Percentiles rank a stretch among this genome's conserved stretches.
phyloP scores from a whole-genome alignment of 2,113 vertebrate genomes.

The Genyomyrus donnyi region DNA sequence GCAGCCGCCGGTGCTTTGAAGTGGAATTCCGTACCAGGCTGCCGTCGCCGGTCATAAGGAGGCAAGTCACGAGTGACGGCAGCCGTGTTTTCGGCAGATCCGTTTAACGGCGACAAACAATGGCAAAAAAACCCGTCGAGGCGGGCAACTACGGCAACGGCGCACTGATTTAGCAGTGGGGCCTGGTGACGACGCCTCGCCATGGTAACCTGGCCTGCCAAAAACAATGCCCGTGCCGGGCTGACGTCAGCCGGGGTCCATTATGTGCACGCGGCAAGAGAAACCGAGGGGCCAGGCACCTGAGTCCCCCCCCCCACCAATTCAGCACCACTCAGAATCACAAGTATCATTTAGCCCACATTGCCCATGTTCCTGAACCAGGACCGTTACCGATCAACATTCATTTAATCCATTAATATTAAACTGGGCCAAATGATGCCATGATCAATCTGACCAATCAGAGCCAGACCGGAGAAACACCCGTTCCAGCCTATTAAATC shows the following conservation, averaged over 20 bases:
- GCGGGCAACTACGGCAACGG: slow-evolving; percentile 7
- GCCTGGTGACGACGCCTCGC: slow-evolving; percentile 43
- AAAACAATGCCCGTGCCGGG: slow-evolving; percentile 29
- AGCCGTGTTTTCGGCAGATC: slow-evolving; percentile 19
- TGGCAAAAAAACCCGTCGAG: no score
- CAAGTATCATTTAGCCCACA: neutral
- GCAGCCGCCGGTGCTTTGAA: slow-evolving; percentile 51
- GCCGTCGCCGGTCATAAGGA: slow-evolving; percentile 5
- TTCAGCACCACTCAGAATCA: neutral
- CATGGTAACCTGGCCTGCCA: slow-evolving; percentile 54
- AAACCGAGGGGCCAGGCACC: slow-evolving; percentile 18
- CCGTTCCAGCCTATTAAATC: neutral
- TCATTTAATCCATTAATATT: neutral
- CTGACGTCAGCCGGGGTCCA: slow-evolving; percentile 54
- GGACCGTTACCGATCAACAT: neutral
- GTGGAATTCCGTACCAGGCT: slow-evolving; percentile 26
- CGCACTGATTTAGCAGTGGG: slow-evolving; percentile 43
- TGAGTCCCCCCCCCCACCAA: neutral
- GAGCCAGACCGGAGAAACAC: neutral
- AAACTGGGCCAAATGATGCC: neutral
- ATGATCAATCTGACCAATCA: neutral
- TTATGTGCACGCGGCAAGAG: slow-evolving; percentile 36
- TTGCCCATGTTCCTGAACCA: neutral
- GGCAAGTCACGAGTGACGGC: neutral
- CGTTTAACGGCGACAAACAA: slow-evolving; percentile 15